Conservation (phyloP, 2,888 invertebrate genomes). For the Acronicta psi region DNA sequence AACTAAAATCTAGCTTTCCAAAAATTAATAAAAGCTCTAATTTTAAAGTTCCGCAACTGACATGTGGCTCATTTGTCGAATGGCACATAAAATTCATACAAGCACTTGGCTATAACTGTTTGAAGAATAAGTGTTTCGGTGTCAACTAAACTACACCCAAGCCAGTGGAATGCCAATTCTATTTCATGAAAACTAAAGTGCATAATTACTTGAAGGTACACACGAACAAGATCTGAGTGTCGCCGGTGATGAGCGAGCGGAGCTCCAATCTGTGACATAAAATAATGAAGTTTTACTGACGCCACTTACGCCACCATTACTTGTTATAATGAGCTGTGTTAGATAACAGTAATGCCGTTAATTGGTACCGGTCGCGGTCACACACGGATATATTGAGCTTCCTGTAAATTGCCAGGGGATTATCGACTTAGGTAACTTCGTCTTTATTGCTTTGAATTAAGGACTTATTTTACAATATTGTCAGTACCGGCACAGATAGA, state of each 20-base stretch:
- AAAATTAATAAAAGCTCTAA: conserved; percentile 29
- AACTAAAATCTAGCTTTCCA: conserved; percentile 14
- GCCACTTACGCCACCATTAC: conserved; percentile 77
- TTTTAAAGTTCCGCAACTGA: conserved; percentile 15
- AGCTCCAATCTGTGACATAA: conserved; percentile 77
- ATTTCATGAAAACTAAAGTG: conserved; percentile 39
- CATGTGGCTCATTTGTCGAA: conserved; percentile 46
- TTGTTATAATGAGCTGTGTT: conserved; percentile 76
- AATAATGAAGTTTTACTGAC: conserved; percentile 79
- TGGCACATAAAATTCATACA: conserved; percentile 32
- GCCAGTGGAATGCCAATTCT: conserved; percentile 14
- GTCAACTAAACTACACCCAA: conserved; percentile 21
- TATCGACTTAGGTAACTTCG: conserved; percentile 15
- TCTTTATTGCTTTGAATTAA: conserved; percentile 41
- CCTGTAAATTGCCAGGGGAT: conserved; percentile 29
- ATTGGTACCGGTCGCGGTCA: conserved; percentile 64
- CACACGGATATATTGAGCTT: conserved; percentile 34
- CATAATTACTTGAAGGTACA: conserved; percentile 37
- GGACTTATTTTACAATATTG: conserved; percentile 24
- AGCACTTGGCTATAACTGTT: conserved; percentile 56
- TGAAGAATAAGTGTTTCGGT: conserved; percentile 42
- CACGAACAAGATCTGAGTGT: conserved; percentile 63
- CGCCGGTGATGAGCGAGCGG: conserved; percentile 68
- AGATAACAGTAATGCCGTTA: conserved; percentile 82
- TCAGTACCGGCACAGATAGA: background rate